Evolutionary conservation across 2,113 vertebrate genomes (phyloP), one percentile per base, ranked within the genome.

Genomic region (Piaya cayana): DNA sequence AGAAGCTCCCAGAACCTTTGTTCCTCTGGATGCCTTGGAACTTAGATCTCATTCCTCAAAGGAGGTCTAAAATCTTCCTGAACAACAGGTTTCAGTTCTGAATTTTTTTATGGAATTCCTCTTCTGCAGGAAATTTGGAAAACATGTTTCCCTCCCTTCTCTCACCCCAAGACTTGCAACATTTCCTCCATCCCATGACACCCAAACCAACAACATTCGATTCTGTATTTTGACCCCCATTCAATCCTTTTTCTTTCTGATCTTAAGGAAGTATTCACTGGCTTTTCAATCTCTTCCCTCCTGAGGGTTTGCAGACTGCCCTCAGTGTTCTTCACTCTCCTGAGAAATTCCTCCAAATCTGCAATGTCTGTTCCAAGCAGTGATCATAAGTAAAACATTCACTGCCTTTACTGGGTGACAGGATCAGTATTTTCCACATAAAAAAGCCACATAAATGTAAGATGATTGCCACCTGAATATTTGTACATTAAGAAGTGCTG

Each of bases 341-440:
- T 47, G 22, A 72, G 79, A 80, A 58, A 37, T 15, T 53, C 45
- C 20, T 67, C 32, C 18, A 50, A 15, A 53, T 39, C 36, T 39
- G 6, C 1, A 0, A 11, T 5, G 12, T 18, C 39, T 58, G 1
- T 58, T 58, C 34, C 17, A 21, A 95, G 36, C 20, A 67, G 34
- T 23, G 49, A 36, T 11, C 55, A 62, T 12, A 53, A 37, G 32
- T 37, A 83, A 82, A 77, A 45, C 47, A 42, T n/a, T 37, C 30
- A 25, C 4, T 62, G 34, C n/a, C 47, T 79, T 69, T 69, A 11
- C 6, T 18, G 8, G 56, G 42, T 16, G 8, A 27, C n/a, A 37
- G 8, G 32, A 55, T 14, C 0, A 2, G 5, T 32, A 49, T 77
- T 72, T 77, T 34, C 14, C 30, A 3, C 0, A 1, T 69, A 25